Evolutionary conservation across 35 echinoderm and acorn worm genomes (phyloP).

Genomic region (Ptychodera flava): DNA sequence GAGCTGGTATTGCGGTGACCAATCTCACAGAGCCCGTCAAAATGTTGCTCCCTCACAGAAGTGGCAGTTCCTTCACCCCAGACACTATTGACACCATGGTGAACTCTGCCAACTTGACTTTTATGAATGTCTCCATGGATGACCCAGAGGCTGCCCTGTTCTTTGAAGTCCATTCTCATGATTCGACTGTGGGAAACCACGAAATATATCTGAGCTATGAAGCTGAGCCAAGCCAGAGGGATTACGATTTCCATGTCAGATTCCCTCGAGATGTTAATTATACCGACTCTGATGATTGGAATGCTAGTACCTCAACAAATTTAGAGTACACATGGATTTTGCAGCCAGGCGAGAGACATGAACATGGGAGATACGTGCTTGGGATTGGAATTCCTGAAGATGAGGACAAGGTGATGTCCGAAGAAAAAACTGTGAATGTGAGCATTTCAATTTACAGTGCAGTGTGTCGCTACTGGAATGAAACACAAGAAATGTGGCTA

Average conservation of each 20-base stretch:
- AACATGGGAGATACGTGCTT: not conserved
- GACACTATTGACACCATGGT: not conserved
- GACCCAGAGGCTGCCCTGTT: not conserved
- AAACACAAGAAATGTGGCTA: not conserved
- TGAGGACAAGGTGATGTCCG: constrained; percentile 8
- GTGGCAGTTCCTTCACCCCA: not conserved
- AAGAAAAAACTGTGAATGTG: not conserved
- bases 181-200: not conserved
- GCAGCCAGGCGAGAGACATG: not conserved
- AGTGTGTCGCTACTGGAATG: not conserved
- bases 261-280: too few relatives aligned
- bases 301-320: not conserved
- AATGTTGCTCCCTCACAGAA: not conserved
- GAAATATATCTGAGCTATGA: not conserved
- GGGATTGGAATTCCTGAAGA: not conserved
- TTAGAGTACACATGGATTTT: not conserved
- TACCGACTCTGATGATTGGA: too few relatives aligned
- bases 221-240: not conserved
- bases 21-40: not conserved
- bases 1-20: not conserved
- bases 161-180: not conserved
- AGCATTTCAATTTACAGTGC: not conserved
- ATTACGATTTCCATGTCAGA: not conserved
- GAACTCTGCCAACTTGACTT: not conserved
- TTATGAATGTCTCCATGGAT: not conserved